Percentiles rank a stretch among this genome's conserved stretches.
Conservation (phyloP, 2,113 vertebrate species). For the Chlorocebus sabaeus region DNA sequence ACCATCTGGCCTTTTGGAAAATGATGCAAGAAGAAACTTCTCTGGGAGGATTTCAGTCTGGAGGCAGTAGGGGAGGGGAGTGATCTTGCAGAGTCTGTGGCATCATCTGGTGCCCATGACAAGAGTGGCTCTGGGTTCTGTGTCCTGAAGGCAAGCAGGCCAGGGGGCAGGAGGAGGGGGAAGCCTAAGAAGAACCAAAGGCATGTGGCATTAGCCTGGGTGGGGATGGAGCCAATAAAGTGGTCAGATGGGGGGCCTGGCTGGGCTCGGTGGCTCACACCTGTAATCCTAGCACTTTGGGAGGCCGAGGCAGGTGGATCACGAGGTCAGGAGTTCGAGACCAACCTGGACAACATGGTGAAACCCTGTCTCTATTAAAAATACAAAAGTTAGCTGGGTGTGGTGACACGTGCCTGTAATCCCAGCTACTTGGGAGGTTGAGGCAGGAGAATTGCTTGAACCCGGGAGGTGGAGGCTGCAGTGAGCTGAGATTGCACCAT, state of each 20-base stretch:
- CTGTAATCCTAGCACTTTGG: no score
- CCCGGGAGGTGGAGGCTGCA: no score
- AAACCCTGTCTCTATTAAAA: no score
- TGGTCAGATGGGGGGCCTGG: background rate
- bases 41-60: conserved; percentile 25
- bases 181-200: background rate
- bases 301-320: no score
- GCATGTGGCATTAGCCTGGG: background rate
- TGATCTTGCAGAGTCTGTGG: background rate
- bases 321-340: no score
- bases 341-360: no score
- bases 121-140: background rate
- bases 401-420: no score
- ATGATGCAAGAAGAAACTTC: background rate
- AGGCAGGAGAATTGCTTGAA: no score
- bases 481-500: no score
- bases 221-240: background rate
- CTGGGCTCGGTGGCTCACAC: no score
- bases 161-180: background rate
- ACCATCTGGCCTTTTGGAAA: background rate
- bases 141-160: background rate
- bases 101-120: background rate
- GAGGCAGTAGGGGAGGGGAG: background rate
- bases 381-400: no score
- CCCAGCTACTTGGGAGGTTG: no score